These are phyloP conservation scores for Entomobrya multifasciata DNA, from an alignment of 2,888 invertebrate species.

Conservation along the genomic window DNA sequence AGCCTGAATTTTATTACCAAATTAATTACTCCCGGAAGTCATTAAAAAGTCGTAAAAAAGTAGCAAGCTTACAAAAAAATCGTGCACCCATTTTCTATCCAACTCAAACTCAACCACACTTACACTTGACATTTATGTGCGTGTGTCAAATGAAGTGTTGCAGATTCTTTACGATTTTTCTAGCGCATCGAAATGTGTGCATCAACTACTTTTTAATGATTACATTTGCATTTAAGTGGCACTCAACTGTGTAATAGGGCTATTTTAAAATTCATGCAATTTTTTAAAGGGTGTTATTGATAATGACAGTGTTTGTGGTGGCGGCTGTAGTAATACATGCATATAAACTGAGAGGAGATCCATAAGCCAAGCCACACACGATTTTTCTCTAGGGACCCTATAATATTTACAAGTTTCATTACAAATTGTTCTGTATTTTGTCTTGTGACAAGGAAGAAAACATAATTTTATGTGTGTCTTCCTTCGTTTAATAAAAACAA, in stretches of 20 bases:
- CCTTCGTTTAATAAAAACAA: too few species aligned
- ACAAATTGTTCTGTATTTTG: constrained; percentile 35
- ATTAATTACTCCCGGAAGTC: constrained; percentile 41
- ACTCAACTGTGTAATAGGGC: constrained; percentile 46
- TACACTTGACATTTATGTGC: constrained; percentile 51
- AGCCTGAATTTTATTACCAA: neutral
- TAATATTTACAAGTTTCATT: neutral
- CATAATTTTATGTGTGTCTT: neutral
- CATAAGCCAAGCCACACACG: neutral
- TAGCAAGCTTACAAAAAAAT: too few species aligned
- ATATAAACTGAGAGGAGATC: neutral
- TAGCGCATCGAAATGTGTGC: too few species aligned
- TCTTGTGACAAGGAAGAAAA: constrained; percentile 14
- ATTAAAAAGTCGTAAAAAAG: constrained; percentile 27
- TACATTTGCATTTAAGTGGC: neutral
- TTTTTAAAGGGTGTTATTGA: constrained; percentile 30
- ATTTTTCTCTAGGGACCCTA: neutral
- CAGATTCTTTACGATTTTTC: constrained; percentile 5
- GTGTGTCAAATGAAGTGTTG: constrained; percentile 41
- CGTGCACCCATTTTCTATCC: neutral
- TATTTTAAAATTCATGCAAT: constrained; percentile 30
- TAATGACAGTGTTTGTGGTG: neutral
- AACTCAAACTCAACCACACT: neutral
- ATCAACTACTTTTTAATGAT: too few species aligned
- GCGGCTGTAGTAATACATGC: neutral